Conservation (phyloP, 2,113 vertebrate species). For the Anarhynchus alexandrinus region DNA sequence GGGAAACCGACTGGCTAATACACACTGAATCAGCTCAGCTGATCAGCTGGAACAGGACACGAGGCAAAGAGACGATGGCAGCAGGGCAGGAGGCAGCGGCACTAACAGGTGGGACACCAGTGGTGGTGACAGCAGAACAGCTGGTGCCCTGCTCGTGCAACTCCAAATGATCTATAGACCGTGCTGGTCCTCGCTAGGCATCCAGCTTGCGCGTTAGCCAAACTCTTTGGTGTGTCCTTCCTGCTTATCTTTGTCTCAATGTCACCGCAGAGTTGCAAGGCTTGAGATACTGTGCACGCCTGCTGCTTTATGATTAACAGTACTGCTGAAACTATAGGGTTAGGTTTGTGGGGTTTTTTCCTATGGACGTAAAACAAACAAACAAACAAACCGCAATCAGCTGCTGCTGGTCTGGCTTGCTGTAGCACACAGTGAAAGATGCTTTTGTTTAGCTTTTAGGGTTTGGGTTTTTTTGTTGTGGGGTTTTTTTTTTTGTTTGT, state of each 20-base stretch:
- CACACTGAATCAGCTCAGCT: not conserved
- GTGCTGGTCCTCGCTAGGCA: not conserved
- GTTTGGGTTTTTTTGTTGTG: not conserved
- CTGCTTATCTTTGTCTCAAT: not conserved
- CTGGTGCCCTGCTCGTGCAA: not conserved
- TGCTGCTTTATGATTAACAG: not conserved
- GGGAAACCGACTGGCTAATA: not conserved
- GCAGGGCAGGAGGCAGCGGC: not conserved
- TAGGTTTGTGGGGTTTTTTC: not conserved
- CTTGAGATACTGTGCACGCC: not conserved
- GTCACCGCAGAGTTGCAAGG: not conserved
- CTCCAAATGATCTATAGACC: not conserved
- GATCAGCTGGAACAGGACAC: not conserved
- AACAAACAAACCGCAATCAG: not conserved
- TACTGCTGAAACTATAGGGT: not conserved
- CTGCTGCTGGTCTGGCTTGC: not conserved
- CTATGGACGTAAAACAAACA: not conserved
- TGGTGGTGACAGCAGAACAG: not conserved
- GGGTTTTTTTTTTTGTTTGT: too few species aligned
- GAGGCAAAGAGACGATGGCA: rapidly evolving
- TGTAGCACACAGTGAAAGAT: not conserved
- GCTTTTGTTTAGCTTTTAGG: not conserved
- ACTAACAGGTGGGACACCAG: not conserved
- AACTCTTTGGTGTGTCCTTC: not conserved
- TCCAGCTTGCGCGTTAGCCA: not conserved